A percentile compares a stretch with the other conserved stretches of the same genome.
phyloP scores from a whole-genome alignment of 37 sponge, comb jelly and placozoan genomes.

The Corticium candelabrum region DNA sequence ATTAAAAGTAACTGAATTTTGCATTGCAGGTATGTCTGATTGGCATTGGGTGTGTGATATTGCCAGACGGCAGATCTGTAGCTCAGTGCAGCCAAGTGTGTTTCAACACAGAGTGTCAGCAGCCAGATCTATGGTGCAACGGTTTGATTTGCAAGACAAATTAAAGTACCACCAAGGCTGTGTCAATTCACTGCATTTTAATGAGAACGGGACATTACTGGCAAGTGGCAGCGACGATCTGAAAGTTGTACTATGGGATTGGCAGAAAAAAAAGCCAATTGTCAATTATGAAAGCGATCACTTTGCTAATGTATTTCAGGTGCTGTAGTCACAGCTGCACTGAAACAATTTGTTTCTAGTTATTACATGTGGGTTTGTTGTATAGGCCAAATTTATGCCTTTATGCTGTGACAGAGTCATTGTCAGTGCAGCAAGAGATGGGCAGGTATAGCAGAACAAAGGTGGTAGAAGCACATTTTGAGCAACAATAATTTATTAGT shows the following conservation, averaged over 20 bases:
- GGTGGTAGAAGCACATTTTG: not conserved
- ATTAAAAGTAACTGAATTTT: too few species aligned
- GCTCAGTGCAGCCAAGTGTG: not conserved
- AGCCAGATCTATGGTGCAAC: constrained; percentile 13
- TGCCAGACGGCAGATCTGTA: not conserved
- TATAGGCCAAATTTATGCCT: constrained; percentile 84
- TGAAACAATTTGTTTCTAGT: not conserved
- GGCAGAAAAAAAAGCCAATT: constrained; percentile 30
- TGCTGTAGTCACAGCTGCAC: not conserved
- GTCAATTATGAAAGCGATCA: constrained; percentile 53
- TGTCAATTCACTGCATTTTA: constrained; percentile 52
- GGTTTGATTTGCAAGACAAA: constrained; percentile 32
- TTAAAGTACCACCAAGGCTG: constrained; percentile 48
- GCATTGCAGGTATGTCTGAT: too few species aligned
- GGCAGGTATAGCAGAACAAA: constrained; percentile 40
- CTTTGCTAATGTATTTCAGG: constrained; percentile 78
- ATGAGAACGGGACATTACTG: constrained; percentile 20
- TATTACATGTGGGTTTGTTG: not conserved
- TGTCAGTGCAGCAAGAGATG: constrained; percentile 81
- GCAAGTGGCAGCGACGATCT: constrained; percentile 84
- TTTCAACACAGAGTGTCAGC: not conserved
- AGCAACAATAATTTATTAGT: not conserved
- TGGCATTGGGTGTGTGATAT: too few species aligned
- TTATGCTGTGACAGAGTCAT: constrained; percentile 39
- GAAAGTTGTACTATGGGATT: constrained; percentile 80